Evolutionary conservation across 2,113 vertebrate genomes (phyloP), one percentile per base, ranked within the genome.

Genomic region (Otus sunia): DNA sequence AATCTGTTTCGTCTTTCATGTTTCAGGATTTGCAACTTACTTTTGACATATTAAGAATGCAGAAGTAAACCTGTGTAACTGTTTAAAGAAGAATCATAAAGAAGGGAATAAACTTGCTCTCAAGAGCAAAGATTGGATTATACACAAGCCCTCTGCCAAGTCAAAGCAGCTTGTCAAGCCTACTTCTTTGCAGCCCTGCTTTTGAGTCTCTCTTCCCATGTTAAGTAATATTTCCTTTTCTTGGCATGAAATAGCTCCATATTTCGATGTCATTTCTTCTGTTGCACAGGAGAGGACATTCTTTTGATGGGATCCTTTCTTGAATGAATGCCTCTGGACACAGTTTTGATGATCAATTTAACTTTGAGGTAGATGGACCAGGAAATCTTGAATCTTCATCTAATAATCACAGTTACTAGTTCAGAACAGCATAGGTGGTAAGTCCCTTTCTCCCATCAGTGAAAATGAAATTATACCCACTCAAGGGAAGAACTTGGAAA

Each of bases 171-270:
- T 79, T 89, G 29, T 77, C 86, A 82, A 64, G 7, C 23, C 47
- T 82, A 64, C 36, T 83, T 92, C 66, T 68, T 72, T 87, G 41
- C 39, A 95, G 47, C 45, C 56, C 23, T 66, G 56, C 26, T 68
- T 92, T 76, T 74, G 43, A 68, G n/a, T 6, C 8, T 23, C 41
- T 90, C 67, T 95, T 93, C 62, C 60, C 17, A 76, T 77, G 27
- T 12, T 86, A 88, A 92, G 39, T 32, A 83, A 52, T 45, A 39
- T 79, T 96, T 86, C 92, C 26, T 96, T 95, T 96, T 88, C 50
- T 96, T 93, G 64, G 30, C 55, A 82, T 79, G 69, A 91, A 95
- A 85, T 63, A 94, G 15, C 21, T 94, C 15, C 21, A 18, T 72
- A 75, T 90, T 93, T 82, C 0, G 0, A 60, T 89, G 82, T 32